Evolutionary conservation across 2,888 invertebrate genomes (phyloP).

Genomic region (Meiosimyza platycephala): DNA sequence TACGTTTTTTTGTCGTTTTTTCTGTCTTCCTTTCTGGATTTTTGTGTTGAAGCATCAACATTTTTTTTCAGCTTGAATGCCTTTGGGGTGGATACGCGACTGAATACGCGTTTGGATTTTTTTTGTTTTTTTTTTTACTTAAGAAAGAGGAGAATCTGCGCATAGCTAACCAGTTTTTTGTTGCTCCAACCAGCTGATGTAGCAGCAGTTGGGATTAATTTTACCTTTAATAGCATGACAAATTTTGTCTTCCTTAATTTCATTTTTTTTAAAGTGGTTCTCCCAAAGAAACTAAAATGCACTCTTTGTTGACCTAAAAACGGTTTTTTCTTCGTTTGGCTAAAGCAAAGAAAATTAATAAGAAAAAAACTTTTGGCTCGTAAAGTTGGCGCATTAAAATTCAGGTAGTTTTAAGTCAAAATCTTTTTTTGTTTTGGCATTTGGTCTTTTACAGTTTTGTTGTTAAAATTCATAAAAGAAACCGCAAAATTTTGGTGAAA

Average conservation of each 20-base stretch:
- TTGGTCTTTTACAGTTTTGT: no score
- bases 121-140: neutral
- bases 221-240: no score
- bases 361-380: neutral
- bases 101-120: neutral
- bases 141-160: no score
- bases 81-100: neutral
- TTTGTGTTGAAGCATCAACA: neutral
- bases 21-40: neutral
- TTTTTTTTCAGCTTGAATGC: conserved; percentile 4
- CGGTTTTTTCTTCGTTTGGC: neutral
- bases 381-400: conserved; percentile 9
- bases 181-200: neutral
- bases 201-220: neutral
- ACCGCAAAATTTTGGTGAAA: no score
- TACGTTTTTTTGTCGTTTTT: neutral
- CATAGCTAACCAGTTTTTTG: no score
- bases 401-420: neutral
- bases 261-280: neutral
- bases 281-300: neutral
- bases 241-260: no score
- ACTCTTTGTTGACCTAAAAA: neutral
- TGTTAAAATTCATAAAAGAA: no score
- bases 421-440: no score
- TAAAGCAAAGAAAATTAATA: neutral